These are phyloP conservation scores for Castor canadensis DNA, from an alignment of 2,113 vertebrate genomes.

Conservation along the genomic window DNA sequence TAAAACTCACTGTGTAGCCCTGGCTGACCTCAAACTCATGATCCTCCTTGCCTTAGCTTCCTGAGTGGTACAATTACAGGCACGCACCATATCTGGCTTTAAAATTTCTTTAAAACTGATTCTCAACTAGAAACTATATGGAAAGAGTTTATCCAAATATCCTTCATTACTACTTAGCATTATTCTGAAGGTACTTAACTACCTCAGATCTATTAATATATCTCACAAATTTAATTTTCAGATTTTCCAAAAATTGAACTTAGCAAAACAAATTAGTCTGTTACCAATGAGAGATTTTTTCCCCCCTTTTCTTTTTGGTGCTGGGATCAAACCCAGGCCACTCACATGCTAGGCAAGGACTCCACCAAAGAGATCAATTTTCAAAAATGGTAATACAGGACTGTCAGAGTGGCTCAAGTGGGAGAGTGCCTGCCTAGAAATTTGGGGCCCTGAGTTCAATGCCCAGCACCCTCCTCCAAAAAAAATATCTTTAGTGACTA, in stretches of 20 bases:
- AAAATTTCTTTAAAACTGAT: not conserved
- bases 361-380: not conserved
- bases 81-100: not conserved
- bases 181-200: not conserved
- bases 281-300: not conserved
- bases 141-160: not conserved
- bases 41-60: not conserved
- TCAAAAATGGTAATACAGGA: not conserved
- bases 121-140: not conserved
- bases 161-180: not conserved
- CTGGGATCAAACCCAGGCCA: not conserved
- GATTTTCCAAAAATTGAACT: not conserved
- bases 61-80: not conserved
- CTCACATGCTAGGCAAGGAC: not conserved
- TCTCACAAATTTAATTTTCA: constrained; percentile 21
- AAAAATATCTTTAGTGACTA: not conserved
- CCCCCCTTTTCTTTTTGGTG: no score
- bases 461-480: not conserved
- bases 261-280: not conserved
- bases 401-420: no score
- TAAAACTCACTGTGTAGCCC: not conserved
- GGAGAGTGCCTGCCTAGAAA: no score
- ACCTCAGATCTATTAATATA: not conserved
- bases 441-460: not conserved
- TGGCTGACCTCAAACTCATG: not conserved